phyloP scores from a whole-genome alignment of 1,140 invertebrate genomes.

The Drosophila sturtevanti region DNA sequence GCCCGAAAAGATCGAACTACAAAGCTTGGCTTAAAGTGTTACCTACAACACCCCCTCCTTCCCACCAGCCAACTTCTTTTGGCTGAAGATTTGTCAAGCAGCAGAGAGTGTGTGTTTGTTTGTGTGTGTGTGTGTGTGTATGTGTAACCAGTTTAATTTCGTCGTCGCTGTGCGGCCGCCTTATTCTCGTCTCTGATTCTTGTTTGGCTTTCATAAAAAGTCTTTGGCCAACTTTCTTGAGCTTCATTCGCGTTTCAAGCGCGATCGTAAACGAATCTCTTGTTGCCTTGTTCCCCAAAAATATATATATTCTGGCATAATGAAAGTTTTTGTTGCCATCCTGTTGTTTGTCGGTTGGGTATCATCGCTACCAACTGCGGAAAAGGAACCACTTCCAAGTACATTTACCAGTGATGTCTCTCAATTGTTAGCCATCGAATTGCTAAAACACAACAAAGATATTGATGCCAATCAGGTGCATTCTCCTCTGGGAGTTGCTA shows the following conservation, averaged over 20 bases:
- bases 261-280: slow-evolving; percentile 45
- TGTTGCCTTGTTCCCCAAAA: background rate
- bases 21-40: slow-evolving; percentile 24
- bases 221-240: slow-evolving; percentile 79
- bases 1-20: background rate
- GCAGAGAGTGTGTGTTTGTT: background rate
- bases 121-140: background rate
- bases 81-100: slow-evolving; percentile 4
- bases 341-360: slow-evolving; percentile 30
- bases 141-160: slow-evolving; percentile 57
- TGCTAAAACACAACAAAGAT: slow-evolving; percentile 82
- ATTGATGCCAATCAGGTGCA: slow-evolving; percentile 86
- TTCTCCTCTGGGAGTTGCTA: slow-evolving; percentile 86
- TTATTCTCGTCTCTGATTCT: slow-evolving; percentile 56
- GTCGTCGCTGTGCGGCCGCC: slow-evolving; percentile 13
- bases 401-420: slow-evolving; percentile 67
- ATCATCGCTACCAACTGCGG: slow-evolving; percentile 30
- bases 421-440: slow-evolving; percentile 72
- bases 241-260: slow-evolving; percentile 70
- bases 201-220: slow-evolving; percentile 70
- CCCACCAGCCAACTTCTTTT: background rate
- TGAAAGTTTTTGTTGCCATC: slow-evolving; percentile 58
- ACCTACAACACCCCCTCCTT: background rate
- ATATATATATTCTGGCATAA: slow-evolving; percentile 18
- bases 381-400: slow-evolving; percentile 10